phyloP scores from a whole-genome alignment of 2,888 invertebrate genomes.

The Drosophila tripunctata region DNA sequence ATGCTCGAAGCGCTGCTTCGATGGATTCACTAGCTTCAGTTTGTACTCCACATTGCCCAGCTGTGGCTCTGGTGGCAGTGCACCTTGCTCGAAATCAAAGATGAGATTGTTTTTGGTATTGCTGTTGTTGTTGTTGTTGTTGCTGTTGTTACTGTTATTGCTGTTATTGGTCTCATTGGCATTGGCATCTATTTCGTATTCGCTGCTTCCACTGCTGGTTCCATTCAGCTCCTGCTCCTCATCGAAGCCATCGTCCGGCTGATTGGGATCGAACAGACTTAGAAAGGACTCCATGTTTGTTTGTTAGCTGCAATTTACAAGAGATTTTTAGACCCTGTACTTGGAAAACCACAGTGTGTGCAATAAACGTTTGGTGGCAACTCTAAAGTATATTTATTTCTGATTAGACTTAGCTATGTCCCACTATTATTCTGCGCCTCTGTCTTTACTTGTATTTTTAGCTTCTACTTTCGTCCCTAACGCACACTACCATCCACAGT shows the following conservation, averaged over 20 bases:
- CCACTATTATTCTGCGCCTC: too few species aligned
- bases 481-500: too few species aligned
- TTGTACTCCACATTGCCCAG: slow-evolving; percentile 98
- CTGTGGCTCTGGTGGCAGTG: slow-evolving; percentile 96
- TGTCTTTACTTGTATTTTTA: too few species aligned
- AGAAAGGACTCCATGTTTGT: slow-evolving; percentile 92
- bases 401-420: too few species aligned
- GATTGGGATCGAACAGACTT: slow-evolving; percentile 90
- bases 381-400: too few species aligned
- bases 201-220: slow-evolving; percentile 69
- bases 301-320: slow-evolving; percentile 3
- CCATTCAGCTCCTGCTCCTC: slow-evolving; percentile 78
- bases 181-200: slow-evolving; percentile 55
- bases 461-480: too few species aligned
- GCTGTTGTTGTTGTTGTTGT: slow-evolving; percentile 47
- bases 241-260: slow-evolving; percentile 82
- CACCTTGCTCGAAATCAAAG: slow-evolving; percentile 86
- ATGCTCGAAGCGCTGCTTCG: slow-evolving; percentile 96
- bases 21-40: slow-evolving; percentile 95
- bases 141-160: slow-evolving; percentile 61
- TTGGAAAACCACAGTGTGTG: too few species aligned
- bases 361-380: too few species aligned
- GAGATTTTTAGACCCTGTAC: too few species aligned
- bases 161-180: slow-evolving; percentile 38
- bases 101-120: slow-evolving; percentile 74